A percentile compares a stretch with the other conserved stretches of the same genome.
Conservation (phyloP, 2,113 vertebrate genomes). For the Pantherophis guttatus region DNA sequence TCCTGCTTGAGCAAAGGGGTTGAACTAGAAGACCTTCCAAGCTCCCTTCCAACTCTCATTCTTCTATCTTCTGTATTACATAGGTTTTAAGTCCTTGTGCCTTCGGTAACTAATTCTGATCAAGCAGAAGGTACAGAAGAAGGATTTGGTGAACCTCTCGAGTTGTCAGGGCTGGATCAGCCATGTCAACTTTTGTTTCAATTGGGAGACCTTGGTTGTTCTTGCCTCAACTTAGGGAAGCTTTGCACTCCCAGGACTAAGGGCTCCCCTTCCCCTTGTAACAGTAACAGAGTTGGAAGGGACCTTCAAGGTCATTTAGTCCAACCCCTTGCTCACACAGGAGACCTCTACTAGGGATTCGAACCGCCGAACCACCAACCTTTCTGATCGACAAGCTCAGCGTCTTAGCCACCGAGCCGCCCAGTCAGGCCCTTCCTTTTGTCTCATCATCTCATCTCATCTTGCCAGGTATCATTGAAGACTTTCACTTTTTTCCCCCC, state of each 20-base stretch:
- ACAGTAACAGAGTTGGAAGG: too few relatives aligned
- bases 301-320: too few relatives aligned
- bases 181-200: background rate
- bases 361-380: too few relatives aligned
- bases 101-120: background rate
- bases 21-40: too few relatives aligned
- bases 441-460: background rate
- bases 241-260: background rate
- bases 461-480: slow-evolving; percentile 60
- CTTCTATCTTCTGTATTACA: background rate
- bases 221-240: background rate
- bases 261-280: background rate
- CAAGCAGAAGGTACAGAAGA: background rate
- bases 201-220: background rate
- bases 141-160: background rate
- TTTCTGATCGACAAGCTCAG: too few relatives aligned
- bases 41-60: background rate
- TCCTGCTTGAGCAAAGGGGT: too few relatives aligned
- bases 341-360: too few relatives aligned
- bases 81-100: background rate
- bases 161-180: background rate
- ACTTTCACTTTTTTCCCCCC: slow-evolving; percentile 47
- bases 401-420: too few relatives aligned
- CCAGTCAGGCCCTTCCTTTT: too few relatives aligned
- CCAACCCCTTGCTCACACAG: too few relatives aligned